These are phyloP conservation scores for Caenorhabditis briggsae DNA, from an alignment of 1,140 invertebrate species.

Conservation along the genomic window DNA sequence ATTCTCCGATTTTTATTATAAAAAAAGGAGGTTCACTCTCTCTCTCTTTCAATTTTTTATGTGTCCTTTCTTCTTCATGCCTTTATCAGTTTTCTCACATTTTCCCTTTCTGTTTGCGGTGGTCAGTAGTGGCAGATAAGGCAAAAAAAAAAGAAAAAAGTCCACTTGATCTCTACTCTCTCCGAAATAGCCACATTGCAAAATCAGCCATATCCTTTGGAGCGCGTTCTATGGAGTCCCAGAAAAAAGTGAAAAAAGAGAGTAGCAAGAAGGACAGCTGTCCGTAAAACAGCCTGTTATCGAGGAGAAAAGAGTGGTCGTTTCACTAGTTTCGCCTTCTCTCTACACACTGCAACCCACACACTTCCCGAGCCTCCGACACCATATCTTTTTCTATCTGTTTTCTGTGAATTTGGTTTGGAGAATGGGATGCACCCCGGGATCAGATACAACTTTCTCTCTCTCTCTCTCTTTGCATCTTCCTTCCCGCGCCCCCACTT, in stretches of 20 bases:
- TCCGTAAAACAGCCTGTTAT: slow-evolving; percentile 44
- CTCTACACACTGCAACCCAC: slow-evolving; percentile 47
- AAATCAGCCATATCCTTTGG: not conserved
- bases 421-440: not conserved
- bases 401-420: slow-evolving; percentile 44
- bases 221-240: slow-evolving; percentile 18
- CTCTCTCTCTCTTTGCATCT: not conserved
- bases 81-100: slow-evolving; percentile 34
- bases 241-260: slow-evolving; percentile 8
- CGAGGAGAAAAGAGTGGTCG: slow-evolving; percentile 1
- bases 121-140: not conserved
- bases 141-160: not conserved
- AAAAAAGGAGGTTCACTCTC: not conserved
- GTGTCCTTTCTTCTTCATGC: not conserved
- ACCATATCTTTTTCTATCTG: slow-evolving; percentile 45
- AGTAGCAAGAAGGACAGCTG: slow-evolving; percentile 49
- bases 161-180: slow-evolving; percentile 24
- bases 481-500: slow-evolving; percentile 21
- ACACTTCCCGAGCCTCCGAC: slow-evolving; percentile 14
- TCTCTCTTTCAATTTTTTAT: not conserved
- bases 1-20: not conserved
- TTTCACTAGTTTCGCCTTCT: not conserved
- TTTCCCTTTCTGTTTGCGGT: slow-evolving; percentile 29
- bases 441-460: too few species aligned
- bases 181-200: not conserved